A percentile compares a stretch with the other conserved stretches of the same genome.
Conservation (phyloP, 2,888 invertebrate genomes). For the Eristalis pertinax region DNA sequence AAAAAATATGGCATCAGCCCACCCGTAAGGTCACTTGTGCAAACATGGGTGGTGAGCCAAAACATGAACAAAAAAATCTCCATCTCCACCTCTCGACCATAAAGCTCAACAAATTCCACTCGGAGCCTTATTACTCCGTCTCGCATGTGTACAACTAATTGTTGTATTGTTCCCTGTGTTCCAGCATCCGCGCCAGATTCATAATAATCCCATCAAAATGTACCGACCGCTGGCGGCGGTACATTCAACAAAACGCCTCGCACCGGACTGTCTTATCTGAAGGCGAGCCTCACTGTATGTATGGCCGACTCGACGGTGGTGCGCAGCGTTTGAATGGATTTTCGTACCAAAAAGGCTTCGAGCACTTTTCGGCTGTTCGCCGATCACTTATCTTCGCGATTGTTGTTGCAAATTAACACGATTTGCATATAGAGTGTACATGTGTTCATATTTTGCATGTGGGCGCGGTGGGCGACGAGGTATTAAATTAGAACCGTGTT, state of each 20-base stretch:
- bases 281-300: neutral
- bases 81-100: neutral
- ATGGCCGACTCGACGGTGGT: no score
- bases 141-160: neutral
- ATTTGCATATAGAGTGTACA: conserved; percentile 33
- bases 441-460: neutral
- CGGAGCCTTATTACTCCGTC: neutral
- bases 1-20: neutral
- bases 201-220: neutral
- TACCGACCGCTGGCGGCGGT: neutral
- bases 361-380: conserved; percentile 46
- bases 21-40: neutral
- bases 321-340: conserved; percentile 19
- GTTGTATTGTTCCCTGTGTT: neutral
- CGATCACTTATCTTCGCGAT: conserved; percentile 55
- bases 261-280: neutral
- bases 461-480: neutral
- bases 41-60: neutral
- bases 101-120: neutral
- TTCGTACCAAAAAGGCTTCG: conserved; percentile 32
- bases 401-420: conserved; percentile 68
- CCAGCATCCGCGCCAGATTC: neutral
- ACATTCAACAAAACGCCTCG: neutral
- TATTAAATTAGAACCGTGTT: neutral
- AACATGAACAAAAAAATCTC: neutral